Evolutionary conservation across 2,797 vertebrate genomes (phyloP).

Genomic region (Sus cebifrons): DNA sequence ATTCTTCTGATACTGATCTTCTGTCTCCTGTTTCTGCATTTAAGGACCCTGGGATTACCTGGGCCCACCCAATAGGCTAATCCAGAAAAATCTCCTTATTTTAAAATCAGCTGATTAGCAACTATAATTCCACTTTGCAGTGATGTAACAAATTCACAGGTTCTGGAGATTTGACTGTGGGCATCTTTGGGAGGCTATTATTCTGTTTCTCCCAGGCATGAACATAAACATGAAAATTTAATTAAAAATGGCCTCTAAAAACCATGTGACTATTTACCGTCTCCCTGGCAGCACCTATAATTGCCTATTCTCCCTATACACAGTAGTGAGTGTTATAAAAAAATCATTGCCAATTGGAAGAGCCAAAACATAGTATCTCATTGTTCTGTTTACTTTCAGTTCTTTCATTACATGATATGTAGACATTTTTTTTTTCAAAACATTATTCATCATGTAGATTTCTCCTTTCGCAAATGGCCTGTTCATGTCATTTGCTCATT

Average conservation of each 20-base stretch:
- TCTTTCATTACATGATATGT: background rate
- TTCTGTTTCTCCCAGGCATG: background rate
- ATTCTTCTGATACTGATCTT: background rate
- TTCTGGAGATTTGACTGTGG: background rate
- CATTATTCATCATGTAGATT: background rate
- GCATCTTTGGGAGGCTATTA: background rate
- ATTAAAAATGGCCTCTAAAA: background rate
- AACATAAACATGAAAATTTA: background rate
- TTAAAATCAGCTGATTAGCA: background rate
- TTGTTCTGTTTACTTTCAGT: background rate
- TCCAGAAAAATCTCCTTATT: background rate
- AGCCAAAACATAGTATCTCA: background rate
- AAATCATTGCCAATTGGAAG: background rate
- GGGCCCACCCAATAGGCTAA: no score
- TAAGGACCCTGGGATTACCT: fast-evolving
- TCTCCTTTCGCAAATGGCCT: background rate
- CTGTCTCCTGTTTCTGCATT: background rate
- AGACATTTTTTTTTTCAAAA: background rate
- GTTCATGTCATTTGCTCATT: background rate
- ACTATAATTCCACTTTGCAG: background rate
- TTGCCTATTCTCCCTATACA: fast-evolving
- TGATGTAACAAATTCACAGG: no score
- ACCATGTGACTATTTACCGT: background rate
- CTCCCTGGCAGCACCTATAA: fast-evolving
- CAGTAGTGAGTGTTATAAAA: background rate